Conservation (phyloP, 2,797 vertebrate genomes). For the Catostomus latipinnis region DNA sequence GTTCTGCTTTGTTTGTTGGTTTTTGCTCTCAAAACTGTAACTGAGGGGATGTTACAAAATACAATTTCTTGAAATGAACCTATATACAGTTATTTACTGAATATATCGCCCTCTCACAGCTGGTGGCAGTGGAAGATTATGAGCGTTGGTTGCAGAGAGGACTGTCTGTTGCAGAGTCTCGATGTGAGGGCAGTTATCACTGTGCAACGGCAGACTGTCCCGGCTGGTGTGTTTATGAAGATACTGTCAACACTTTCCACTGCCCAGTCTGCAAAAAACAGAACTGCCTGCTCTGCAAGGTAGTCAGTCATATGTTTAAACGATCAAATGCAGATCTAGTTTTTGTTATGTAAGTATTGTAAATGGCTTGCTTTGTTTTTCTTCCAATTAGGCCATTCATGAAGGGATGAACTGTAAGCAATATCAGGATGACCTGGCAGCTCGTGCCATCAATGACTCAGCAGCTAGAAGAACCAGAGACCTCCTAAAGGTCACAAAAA, state of each 20-base stretch:
- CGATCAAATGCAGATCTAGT: neutral
- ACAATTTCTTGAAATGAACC: too few species aligned
- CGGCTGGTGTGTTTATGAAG: slow-evolving; percentile 89
- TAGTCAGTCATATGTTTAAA: slow-evolving; percentile 53
- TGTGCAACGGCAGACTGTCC: slow-evolving; percentile 83
- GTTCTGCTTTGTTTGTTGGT: too few species aligned
- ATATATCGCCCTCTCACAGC: slow-evolving; percentile 67
- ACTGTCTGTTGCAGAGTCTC: slow-evolving; percentile 85
- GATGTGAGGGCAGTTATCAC: slow-evolving; percentile 88
- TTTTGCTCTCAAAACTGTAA: too few species aligned
- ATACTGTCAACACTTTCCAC: slow-evolving; percentile 83
- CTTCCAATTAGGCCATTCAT: slow-evolving; percentile 79
- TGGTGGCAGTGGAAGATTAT: slow-evolving; percentile 84
- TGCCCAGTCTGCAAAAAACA: slow-evolving; percentile 84
- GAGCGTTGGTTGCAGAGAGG: slow-evolving; percentile 85
- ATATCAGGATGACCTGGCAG: slow-evolving; percentile 84
- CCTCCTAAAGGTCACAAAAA: slow-evolving; percentile 80
- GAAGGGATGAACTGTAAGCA: slow-evolving; percentile 87
- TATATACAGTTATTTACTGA: neutral
- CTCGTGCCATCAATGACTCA: slow-evolving; percentile 80
- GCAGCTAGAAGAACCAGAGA: slow-evolving; percentile 83
- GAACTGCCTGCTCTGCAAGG: slow-evolving; percentile 90
- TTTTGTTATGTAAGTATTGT: neutral
- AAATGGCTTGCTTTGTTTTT: slow-evolving; percentile 4
- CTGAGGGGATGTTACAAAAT: too few species aligned